Evolutionary conservation across 92 coral and sea anemone genomes (phyloP).

Genomic region (Umimayanthus chanpuru): DNA sequence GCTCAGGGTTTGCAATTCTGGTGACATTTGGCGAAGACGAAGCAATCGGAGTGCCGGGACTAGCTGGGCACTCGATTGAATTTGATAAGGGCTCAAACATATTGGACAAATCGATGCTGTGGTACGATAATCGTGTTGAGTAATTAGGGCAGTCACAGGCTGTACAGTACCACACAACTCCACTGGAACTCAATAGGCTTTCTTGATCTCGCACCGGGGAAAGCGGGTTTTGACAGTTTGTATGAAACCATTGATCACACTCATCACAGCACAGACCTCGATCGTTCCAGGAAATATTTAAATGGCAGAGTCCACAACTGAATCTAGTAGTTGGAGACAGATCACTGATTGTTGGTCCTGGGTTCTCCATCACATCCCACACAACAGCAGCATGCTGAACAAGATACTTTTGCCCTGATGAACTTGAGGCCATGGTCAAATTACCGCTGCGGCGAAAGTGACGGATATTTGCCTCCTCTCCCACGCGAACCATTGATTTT

Average conservation of each 20-base stretch:
- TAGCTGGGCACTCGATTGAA: too few relatives aligned
- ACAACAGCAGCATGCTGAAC: constrained; percentile 12
- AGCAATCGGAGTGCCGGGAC: too few relatives aligned
- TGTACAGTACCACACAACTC: constrained; percentile 22
- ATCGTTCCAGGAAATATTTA: too few relatives aligned
- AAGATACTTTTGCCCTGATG: neutral
- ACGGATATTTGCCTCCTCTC: constrained; percentile 8
- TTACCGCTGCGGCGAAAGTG: constrained; percentile 1
- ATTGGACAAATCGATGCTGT: constrained; percentile 6
- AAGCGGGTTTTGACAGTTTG: constrained; percentile 11
- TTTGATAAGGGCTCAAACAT: neutral
- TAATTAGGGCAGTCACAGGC: too few relatives aligned
- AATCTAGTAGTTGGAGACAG: too few relatives aligned
- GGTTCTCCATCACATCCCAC: constrained; percentile 34
- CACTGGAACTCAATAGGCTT: too few relatives aligned
- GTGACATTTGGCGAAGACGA: too few relatives aligned
- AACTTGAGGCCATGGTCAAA: too few relatives aligned
- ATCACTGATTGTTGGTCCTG: neutral
- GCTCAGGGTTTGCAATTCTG: neutral
- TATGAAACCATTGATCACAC: constrained; percentile 32
- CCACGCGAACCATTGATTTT: constrained; percentile 7
- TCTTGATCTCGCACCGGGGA: too few relatives aligned
- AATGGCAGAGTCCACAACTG: too few relatives aligned
- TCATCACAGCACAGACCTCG: constrained; percentile 17
- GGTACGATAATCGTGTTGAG: too few relatives aligned